phyloP scores from a whole-genome alignment of 2,113 vertebrate genomes.

The Tychaedon coryphoeus region DNA sequence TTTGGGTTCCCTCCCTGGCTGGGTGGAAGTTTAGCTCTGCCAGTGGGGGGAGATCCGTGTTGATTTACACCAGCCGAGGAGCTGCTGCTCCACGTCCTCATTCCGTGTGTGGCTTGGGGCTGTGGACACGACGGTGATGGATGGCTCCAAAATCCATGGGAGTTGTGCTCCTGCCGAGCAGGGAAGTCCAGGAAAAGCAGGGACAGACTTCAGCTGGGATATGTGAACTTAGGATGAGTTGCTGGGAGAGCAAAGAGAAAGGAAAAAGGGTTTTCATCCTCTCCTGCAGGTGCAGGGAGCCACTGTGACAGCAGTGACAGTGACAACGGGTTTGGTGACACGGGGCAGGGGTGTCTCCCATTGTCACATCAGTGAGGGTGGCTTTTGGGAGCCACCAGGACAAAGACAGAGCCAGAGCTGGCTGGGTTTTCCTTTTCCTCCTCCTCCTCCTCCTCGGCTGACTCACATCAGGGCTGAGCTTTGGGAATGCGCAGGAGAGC shows the following conservation, averaged over 20 bases:
- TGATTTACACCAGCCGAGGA: not conserved
- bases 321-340: rapidly evolving
- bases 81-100: not conserved
- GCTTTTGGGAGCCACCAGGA: rapidly evolving
- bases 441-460: not conserved
- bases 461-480: not conserved
- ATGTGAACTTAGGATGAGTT: not conserved
- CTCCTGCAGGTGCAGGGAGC: rapidly evolving
- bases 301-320: not conserved
- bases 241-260: not conserved
- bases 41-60: not conserved
- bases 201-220: not conserved
- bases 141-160: not conserved
- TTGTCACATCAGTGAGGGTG: not conserved
- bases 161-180: not conserved
- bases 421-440: not conserved
- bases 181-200: not conserved
- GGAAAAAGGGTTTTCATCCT: not conserved
- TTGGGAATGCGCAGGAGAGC: rapidly evolving
- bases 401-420: not conserved
- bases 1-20: not conserved
- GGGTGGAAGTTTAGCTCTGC: not conserved
- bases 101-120: not conserved
- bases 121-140: not conserved
- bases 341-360: rapidly evolving